These are phyloP conservation scores for Nomada fabriciana DNA, from an alignment of 2,888 invertebrate genomes.

Conservation along the genomic window DNA sequence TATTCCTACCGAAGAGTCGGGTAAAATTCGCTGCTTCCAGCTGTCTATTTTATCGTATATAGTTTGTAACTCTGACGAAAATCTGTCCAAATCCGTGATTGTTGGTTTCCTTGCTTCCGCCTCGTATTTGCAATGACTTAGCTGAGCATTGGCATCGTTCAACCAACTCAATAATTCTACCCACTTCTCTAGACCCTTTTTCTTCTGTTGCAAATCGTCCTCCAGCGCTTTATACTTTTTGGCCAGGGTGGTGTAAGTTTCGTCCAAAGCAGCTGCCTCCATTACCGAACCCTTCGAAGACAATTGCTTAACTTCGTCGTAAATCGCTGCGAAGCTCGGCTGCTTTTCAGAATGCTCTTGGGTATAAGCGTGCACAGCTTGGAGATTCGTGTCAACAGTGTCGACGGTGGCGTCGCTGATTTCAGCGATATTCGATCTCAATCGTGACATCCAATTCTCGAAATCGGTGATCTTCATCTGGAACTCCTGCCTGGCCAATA, in stretches of 20 bases:
- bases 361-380: conserved; percentile 91
- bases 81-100: conserved; percentile 89
- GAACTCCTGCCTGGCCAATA: conserved; percentile 93
- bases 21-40: conserved; percentile 89
- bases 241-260: conserved; percentile 91
- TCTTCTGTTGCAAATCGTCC: conserved; percentile 90
- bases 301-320: conserved; percentile 93
- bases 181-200: conserved; percentile 92
- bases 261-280: conserved; percentile 90
- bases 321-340: conserved; percentile 91
- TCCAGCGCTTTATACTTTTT: conserved; percentile 92
- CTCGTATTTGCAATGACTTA: conserved; percentile 92
- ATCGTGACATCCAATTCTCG: conserved; percentile 91
- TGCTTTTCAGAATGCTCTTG: conserved; percentile 95
- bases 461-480: conserved; percentile 92
- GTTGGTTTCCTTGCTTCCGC: conserved; percentile 90
- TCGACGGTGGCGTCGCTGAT: conserved; percentile 93
- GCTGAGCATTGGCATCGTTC: conserved; percentile 91
- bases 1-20: conserved; percentile 89
- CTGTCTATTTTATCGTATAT: conserved; percentile 88
- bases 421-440: conserved; percentile 90
- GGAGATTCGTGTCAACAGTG: conserved; percentile 91
- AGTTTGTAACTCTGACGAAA: conserved; percentile 89
- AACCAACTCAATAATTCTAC: conserved; percentile 93
- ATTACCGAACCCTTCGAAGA: conserved; percentile 89